Base-by-base conservation (phyloP, 2,797 vertebrate genomes). In the Tolypeutes matacus region DNA sequence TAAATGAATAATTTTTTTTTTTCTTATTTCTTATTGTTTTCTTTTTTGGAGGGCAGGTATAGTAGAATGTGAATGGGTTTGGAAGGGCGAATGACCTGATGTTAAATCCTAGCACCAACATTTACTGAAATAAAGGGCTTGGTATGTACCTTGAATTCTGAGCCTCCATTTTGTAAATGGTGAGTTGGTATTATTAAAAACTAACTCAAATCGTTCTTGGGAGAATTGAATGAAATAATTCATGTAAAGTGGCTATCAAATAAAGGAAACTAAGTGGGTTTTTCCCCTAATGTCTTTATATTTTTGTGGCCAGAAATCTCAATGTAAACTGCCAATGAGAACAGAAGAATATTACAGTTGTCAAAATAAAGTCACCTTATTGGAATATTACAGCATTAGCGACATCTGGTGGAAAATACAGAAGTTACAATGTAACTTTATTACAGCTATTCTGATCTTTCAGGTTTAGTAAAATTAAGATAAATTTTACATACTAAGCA, bases 331-430 rank as follows among this genome's bases (percentile, higher is more conserved):
- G 84, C 36, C 18, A 53, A 0, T 78, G 86, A 89, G n/a, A 91
- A 93, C 62, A 94, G 53, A 58, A 78, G 34, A 80, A 18, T 53
- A 86, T 76, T 69, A 49, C 20, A 67, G 27, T 60, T 6, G 14
- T 69, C 36, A 83, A 81, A 85, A 78, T 58, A 77, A 89, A 90
- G 29, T 46, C 34, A 93, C 20, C n/a, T 64, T 64, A 87, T 73
- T 78, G 90, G 49, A 95, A 34, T 51, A 77, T 77, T 18, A 39
- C 10, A 53, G 31, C 89, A 73, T 36, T 77, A 92, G 82, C 77
- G 95, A 77, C 96, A 94, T 76, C 91, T 96, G n/a, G 94, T 96
- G 94, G 95, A 84, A 62, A 87, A 88, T 1, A 25, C 0, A 53
- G 8, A 34, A 39, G 34, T 91, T 86, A 70, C 90, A 84, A 42